A percentile compares a stretch with the other conserved stretches of the same genome.
Conservation (phyloP, 92 coral and sea anemone genomes). For the Palythoa grandiflora region DNA sequence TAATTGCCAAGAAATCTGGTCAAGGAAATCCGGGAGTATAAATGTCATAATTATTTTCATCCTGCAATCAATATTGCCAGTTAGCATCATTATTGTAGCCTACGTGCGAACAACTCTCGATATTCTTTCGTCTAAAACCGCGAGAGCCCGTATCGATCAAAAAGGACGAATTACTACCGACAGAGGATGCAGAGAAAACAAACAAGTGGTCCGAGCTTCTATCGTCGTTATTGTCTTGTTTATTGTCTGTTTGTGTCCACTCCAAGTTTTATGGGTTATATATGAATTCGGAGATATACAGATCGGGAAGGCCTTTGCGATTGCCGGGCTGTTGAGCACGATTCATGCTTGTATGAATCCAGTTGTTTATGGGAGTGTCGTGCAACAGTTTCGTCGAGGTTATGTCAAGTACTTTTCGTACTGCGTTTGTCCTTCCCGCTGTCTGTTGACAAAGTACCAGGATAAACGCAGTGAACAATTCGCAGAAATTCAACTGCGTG, state of each 20-base stretch:
- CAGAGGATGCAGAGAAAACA: constrained; percentile 30
- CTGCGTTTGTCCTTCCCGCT: neutral
- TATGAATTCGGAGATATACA: neutral
- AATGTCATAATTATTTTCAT: neutral
- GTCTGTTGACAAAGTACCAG: neutral
- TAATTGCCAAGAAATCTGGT: neutral
- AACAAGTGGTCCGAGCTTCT: constrained; percentile 21
- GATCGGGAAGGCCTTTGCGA: neutral
- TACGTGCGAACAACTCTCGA: neutral
- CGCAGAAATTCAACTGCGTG: too few relatives aligned
- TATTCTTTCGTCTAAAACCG: constrained; percentile 9
- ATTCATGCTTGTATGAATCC: constrained; percentile 32
- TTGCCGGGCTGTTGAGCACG: neutral
- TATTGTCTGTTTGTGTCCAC: constrained; percentile 24
- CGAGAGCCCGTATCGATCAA: constrained; percentile 8
- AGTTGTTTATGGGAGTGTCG: constrained; percentile 12
- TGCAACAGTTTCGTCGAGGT: constrained; percentile 25
- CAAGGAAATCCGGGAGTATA: neutral
- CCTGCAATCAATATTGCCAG: constrained; percentile 18
- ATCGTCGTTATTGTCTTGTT: constrained; percentile 15
- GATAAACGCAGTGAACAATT: too few relatives aligned
- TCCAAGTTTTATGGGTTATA: constrained; percentile 4
- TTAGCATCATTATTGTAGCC: neutral
- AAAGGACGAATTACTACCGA: constrained; percentile 20
- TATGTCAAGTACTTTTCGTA: constrained; percentile 29